A percentile compares a stretch with the other conserved stretches of the same genome.
Conservation (phyloP, 2,888 invertebrate genomes). For the Plagodis dolabraria region DNA sequence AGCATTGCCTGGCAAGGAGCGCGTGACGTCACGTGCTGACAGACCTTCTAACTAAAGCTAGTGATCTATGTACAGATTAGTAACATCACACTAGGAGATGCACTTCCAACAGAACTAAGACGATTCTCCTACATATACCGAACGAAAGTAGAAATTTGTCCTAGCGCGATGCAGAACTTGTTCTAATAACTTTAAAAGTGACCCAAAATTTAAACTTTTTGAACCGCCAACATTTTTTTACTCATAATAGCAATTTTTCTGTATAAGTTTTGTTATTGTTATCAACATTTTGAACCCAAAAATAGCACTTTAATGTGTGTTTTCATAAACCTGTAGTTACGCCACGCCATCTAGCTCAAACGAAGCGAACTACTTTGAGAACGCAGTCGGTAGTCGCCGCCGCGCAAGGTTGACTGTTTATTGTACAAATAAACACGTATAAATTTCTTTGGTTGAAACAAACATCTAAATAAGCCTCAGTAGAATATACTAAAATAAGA, state of each 20-base stretch:
- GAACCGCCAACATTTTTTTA: slow-evolving; percentile 6
- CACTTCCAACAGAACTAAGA: slow-evolving; percentile 44
- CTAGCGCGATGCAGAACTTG: slow-evolving; percentile 60
- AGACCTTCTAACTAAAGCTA: slow-evolving; percentile 23
- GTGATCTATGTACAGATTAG: slow-evolving; percentile 38
- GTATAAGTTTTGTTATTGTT: background rate
- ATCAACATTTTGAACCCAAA: background rate
- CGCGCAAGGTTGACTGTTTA: background rate
- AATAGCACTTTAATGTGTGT: slow-evolving; percentile 7
- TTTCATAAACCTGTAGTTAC: background rate
- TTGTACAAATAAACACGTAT: no score
- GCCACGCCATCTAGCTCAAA: slow-evolving; percentile 32
- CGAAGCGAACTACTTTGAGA: slow-evolving; percentile 2
- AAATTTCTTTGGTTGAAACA: no score
- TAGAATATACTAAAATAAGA: no score
- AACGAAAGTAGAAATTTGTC: slow-evolving; percentile 42
- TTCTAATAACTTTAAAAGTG: slow-evolving; percentile 19
- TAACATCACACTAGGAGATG: slow-evolving; percentile 54
- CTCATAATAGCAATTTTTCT: background rate
- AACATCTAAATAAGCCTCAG: no score
- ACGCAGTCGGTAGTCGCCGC: background rate
- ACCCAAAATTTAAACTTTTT: slow-evolving; percentile 10
- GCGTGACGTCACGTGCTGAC: slow-evolving; percentile 82
- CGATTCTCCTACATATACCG: slow-evolving; percentile 49
- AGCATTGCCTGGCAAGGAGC: slow-evolving; percentile 67